phyloP scores from a whole-genome alignment of 2,797 vertebrate genomes.

The Malacoraja senta region DNA sequence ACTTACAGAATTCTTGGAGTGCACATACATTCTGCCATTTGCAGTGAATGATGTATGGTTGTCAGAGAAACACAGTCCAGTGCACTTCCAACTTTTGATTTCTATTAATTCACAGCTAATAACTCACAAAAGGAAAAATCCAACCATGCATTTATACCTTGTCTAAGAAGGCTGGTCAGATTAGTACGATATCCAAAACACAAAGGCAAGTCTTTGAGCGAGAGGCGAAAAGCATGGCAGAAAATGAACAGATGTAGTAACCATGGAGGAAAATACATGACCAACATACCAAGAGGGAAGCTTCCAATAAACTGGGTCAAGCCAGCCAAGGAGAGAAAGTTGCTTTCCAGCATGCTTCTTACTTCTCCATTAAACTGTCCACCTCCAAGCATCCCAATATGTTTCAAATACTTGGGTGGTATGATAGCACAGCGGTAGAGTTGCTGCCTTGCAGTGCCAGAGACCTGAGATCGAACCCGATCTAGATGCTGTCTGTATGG shows the following conservation, averaged over 20 bases:
- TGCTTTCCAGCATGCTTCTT: neutral
- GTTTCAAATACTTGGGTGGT: neutral
- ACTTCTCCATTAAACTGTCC: neutral
- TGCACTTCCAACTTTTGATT: neutral
- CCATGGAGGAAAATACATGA: neutral
- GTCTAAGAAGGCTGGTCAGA: neutral
- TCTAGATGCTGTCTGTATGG: too few species aligned
- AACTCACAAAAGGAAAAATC: neutral
- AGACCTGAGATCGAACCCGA: too few species aligned
- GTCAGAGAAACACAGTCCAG: neutral
- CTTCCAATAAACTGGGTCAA: neutral
- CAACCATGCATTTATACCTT: constrained; percentile 3
- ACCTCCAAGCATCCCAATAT: neutral
- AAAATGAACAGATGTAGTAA: neutral
- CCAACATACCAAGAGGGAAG: neutral
- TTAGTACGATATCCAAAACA: constrained; percentile 1
- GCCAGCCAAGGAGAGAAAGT: neutral
- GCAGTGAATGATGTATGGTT: neutral
- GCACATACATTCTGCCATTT: neutral
- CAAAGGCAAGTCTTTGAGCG: neutral
- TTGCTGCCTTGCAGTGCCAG: too few species aligned
- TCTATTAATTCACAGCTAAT: neutral
- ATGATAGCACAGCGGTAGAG: too few species aligned
- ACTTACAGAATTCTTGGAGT: neutral
- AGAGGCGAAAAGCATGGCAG: neutral